Base-by-base conservation (phyloP, 2,888 invertebrate species). In the Sinhomidia bicolor region DNA sequence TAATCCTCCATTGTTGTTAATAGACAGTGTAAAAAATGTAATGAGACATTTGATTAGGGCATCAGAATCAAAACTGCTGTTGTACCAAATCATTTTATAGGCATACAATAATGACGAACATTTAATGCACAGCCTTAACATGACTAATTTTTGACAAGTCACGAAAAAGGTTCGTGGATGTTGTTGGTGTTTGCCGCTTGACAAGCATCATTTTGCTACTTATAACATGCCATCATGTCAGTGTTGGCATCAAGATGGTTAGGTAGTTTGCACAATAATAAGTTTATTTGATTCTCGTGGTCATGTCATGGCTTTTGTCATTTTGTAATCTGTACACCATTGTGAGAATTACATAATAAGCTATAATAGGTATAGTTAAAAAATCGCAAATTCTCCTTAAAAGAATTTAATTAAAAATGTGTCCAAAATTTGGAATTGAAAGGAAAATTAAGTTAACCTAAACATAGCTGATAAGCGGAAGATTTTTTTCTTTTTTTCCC, bases 71-170 rank as follows among this genome's bases (percentile, higher is more conserved):
- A 36, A 36, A 36, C 44, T 2, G 10, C 44, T 2, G 10, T 41
- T 71, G 14, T 44, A 23, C 47, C 14, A 47, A 76, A 76, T 51
- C 4, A 32, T 51, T 78, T 78, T 78, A 74, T 74, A 14, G 26
- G 9, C 68, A 41, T 44, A 20, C 1, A 41, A 41, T 17, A 26
- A 47, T 32, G 14, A 68, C 10, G 32, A 14, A 0, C 68, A 44
- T 10, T 44, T 74, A 74, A 81, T 44, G 83, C 51, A 26, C 51
- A 1, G 29, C 0, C 51, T 17, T 62, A 78, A 51, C 62, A 54
- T 85, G 79, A 85, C 86, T 81, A 60, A 80, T 87, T 86, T 71
- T 57, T 87, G 74, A 87, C 86, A 87, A 80, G 86, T 87, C 86
- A 87, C 86, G 86, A 87, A 54, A 54, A 44, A 17, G 29, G 44